Conservation (phyloP, 92 coral and sea anemone genomes). For the Galaxea fascicularis region DNA sequence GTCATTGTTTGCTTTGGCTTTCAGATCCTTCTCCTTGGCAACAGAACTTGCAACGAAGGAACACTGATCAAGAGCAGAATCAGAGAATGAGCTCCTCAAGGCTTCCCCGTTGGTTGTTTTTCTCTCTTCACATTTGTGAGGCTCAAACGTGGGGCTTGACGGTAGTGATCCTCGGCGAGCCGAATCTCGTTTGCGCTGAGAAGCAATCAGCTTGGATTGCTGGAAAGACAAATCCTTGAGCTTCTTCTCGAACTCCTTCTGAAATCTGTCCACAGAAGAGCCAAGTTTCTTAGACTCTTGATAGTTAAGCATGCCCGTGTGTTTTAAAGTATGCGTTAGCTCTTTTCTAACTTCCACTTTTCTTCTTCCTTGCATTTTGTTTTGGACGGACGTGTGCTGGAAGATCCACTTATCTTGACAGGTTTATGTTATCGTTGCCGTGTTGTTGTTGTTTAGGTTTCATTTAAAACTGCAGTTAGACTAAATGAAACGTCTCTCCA, state of each 20-base stretch:
- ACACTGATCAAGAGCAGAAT: slow-evolving; percentile 36
- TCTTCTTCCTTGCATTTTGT: slow-evolving; percentile 29
- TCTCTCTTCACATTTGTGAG: background rate
- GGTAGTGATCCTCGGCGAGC: slow-evolving; percentile 42
- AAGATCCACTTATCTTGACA: background rate
- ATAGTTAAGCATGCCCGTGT: slow-evolving; percentile 24
- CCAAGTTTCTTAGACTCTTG: slow-evolving; percentile 41
- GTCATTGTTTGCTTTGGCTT: background rate
- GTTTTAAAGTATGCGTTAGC: slow-evolving; percentile 33
- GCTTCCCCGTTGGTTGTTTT: background rate
- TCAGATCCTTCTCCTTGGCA: background rate
- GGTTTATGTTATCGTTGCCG: no score
- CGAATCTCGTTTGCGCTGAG: slow-evolving; percentile 38
- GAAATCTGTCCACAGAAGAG: slow-evolving; percentile 42
- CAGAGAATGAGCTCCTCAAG: slow-evolving; percentile 29
- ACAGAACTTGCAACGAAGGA: background rate
- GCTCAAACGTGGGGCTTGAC: background rate
- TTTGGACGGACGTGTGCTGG: background rate
- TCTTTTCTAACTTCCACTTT: background rate
- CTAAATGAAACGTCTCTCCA: background rate
- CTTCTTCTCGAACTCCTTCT: slow-evolving; percentile 42
- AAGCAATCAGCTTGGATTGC: slow-evolving; percentile 25
- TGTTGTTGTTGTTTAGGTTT: background rate
- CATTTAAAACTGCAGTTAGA: background rate
- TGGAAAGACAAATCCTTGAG: slow-evolving; percentile 37